Percentiles rank a stretch among this genome's conserved stretches.
Conservation (phyloP, 2,888 invertebrate species). For the Pantelozetes paolii region DNA sequence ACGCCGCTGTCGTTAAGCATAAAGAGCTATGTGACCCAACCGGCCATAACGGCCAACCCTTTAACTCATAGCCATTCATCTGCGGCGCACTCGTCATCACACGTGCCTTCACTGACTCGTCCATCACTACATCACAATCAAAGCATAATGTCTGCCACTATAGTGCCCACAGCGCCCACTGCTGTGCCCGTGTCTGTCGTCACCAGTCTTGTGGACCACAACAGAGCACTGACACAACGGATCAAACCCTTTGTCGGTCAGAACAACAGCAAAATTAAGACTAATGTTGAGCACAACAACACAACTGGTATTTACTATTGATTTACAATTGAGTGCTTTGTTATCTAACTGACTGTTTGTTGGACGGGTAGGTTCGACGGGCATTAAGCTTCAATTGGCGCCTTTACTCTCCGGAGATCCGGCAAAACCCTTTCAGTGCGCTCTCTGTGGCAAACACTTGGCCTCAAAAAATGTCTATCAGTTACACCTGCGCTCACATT, state of each 20-base stretch:
- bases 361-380: not conserved
- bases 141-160: slow-evolving; percentile 27
- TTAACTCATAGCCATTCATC: slow-evolving; percentile 2
- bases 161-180: slow-evolving; percentile 27
- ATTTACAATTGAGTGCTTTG: not conserved
- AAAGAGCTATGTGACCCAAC: not conserved
- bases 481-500: slow-evolving; percentile 65
- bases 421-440: slow-evolving; percentile 47
- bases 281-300: not conserved
- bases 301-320: not conserved
- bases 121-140: slow-evolving; percentile 28
- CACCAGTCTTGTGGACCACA: slow-evolving; percentile 26
- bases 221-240: not conserved
- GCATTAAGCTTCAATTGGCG: slow-evolving; percentile 41
- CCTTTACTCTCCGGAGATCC: slow-evolving; percentile 48
- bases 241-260: not conserved
- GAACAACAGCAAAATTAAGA: slow-evolving; percentile 1
- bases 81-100: slow-evolving; percentile 8
- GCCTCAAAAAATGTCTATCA: slow-evolving; percentile 49
- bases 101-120: slow-evolving; percentile 33
- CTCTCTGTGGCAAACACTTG: slow-evolving; percentile 48
- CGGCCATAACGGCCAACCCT: not conserved
- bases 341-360: not conserved
- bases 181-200: slow-evolving; percentile 39
- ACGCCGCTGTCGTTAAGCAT: not conserved